Percentiles rank a stretch among this genome's conserved stretches.
These are phyloP conservation scores for Mola mola DNA, from an alignment of 2,113 vertebrate species.

Conservation along the genomic window DNA sequence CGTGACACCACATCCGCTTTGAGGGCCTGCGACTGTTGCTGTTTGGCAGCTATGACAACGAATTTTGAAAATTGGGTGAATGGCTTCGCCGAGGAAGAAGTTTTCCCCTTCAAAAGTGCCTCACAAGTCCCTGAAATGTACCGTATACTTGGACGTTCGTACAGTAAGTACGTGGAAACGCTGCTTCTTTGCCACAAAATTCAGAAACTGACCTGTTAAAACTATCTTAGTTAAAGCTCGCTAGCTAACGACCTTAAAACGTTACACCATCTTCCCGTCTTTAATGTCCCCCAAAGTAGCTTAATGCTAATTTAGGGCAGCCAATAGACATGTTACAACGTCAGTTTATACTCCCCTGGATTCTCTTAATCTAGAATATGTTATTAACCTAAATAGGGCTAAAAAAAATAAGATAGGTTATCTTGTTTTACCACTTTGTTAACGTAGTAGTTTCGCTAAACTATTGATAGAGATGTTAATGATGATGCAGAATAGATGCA, in stretches of 20 bases:
- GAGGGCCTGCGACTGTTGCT: slow-evolving; percentile 2
- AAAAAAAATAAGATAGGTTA: no score
- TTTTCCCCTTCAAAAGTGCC: slow-evolving; percentile 16
- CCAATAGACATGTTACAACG: neutral
- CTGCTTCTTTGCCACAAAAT: neutral
- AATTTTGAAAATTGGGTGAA: slow-evolving; percentile 58
- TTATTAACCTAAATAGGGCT: no score
- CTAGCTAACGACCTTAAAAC: slow-evolving; percentile 18
- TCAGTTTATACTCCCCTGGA: no score
- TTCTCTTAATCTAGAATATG: no score
- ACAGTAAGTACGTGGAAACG: slow-evolving; percentile 67
- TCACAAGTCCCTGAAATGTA: slow-evolving; percentile 75
- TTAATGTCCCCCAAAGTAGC: neutral
- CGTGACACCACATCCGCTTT: slow-evolving; percentile 54
- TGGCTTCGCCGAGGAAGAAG: slow-evolving; percentile 47
- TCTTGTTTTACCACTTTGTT: no score
- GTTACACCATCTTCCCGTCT: neutral
- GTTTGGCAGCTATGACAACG: slow-evolving; percentile 73
- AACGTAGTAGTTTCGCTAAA: no score
- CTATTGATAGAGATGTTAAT: no score
- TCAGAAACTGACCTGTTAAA: neutral
- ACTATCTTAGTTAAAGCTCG: neutral
- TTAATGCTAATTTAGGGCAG: neutral
- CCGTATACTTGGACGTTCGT: slow-evolving; percentile 72
- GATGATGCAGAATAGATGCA: no score